A percentile compares a stretch with the other conserved stretches of the same genome.
phyloP scores from a whole-genome alignment of 2,113 vertebrate genomes.

The Sylvia atricapilla region DNA sequence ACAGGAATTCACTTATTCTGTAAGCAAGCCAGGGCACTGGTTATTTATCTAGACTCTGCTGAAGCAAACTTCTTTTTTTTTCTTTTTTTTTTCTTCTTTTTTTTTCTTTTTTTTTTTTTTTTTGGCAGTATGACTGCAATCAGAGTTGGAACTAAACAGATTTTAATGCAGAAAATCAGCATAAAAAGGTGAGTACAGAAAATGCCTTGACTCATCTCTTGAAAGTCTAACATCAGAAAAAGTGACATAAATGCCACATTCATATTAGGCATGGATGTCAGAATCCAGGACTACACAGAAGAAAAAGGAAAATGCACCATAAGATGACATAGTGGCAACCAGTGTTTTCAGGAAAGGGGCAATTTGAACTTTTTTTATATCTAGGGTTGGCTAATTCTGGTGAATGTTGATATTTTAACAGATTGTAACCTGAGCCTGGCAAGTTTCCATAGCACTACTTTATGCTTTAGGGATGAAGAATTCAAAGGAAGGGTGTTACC shows the following conservation, averaged over 20 bases:
- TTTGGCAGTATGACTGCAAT: not conserved
- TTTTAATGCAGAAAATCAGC: not conserved
- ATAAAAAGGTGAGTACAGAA: not conserved
- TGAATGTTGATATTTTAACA: not conserved
- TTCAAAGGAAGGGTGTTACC: not conserved
- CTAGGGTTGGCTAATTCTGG: not conserved
- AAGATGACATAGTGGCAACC: not conserved
- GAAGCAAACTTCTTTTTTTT: slow-evolving; percentile 3
- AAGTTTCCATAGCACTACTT: not conserved
- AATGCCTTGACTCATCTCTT: not conserved
- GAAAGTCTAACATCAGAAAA: not conserved
- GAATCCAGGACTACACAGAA: not conserved
- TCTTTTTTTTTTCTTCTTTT: not conserved
- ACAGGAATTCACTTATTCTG: not conserved
- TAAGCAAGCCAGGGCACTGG: not conserved
- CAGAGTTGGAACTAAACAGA: not conserved
- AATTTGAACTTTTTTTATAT: not conserved
- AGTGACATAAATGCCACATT: not conserved
- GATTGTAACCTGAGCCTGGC: not conserved
- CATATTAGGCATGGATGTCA: not conserved
- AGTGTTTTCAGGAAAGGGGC: not conserved
- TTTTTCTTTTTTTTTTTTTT: no score
- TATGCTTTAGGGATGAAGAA: not conserved
- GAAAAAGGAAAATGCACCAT: not conserved
- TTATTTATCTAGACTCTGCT: not conserved